These are phyloP conservation scores for Turritopsis dohrnii DNA, from an alignment of 30 jellyfish, hydroid and myxozoan genomes.

Conservation along the genomic window DNA sequence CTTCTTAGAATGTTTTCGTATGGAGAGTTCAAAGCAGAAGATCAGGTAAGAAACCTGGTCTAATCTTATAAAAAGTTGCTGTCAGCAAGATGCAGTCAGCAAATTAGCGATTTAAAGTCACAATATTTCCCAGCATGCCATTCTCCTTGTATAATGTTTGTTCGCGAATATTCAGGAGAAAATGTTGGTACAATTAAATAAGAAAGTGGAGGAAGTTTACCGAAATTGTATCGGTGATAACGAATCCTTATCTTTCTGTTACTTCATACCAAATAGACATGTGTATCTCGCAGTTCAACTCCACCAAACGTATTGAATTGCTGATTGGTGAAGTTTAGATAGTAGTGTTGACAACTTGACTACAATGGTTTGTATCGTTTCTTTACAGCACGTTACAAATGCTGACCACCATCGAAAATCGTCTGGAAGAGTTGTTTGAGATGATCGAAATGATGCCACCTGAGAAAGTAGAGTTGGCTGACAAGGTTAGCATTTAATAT, in stretches of 20 bases:
- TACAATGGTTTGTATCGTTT: too few relatives aligned
- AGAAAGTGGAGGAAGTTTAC: constrained; percentile 86
- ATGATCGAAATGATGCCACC: constrained; percentile 91
- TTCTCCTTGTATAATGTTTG: neutral
- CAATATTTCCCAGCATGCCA: neutral
- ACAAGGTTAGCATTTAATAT: constrained; percentile 37
- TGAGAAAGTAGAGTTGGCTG: constrained; percentile 94
- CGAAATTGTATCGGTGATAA: constrained; percentile 86
- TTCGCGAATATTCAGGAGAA: too few relatives aligned
- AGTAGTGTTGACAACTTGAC: too few relatives aligned
- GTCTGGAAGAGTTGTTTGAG: constrained; percentile 90
- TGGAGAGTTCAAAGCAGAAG: constrained; percentile 95
- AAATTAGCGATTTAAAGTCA: too few relatives aligned
- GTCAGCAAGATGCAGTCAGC: too few relatives aligned
- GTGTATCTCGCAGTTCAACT: too few relatives aligned
- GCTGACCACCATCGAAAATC: constrained; percentile 92
- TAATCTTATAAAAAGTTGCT: too few relatives aligned
- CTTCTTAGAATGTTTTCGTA: constrained; percentile 62
- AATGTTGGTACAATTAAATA: constrained; percentile 70
- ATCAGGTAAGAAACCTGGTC: constrained; percentile 48
- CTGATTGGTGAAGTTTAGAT: too few relatives aligned
- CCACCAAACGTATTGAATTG: too few relatives aligned
- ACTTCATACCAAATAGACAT: too few relatives aligned
- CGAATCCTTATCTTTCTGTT: constrained; percentile 68
- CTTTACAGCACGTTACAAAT: constrained; percentile 77